These are phyloP conservation scores for Mechanitis mazaeus DNA, from an alignment of 2,888 invertebrate species.

Conservation along the genomic window DNA sequence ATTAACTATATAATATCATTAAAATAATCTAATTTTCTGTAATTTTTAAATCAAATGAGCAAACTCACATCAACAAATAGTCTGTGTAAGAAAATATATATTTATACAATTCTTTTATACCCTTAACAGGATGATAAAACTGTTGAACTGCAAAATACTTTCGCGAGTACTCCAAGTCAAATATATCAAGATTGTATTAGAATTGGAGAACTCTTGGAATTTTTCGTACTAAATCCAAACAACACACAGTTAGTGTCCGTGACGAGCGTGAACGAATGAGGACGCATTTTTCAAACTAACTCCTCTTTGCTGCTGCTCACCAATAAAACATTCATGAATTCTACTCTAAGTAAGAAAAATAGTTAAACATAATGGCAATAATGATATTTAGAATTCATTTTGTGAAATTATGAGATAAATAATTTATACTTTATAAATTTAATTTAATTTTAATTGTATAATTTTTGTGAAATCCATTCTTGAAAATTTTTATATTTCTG, in stretches of 20 bases:
- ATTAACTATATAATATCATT: too few species aligned
- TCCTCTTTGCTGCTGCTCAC: constrained; percentile 49
- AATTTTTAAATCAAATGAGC: too few species aligned
- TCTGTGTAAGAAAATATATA: too few species aligned
- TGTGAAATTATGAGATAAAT: background rate
- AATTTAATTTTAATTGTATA: too few species aligned
- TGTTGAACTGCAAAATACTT: too few species aligned
- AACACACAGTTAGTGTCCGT: constrained; percentile 69
- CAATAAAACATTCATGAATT: constrained; percentile 72
- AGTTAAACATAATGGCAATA: background rate
- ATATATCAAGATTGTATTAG: constrained; percentile 45
- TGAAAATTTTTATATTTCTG: too few species aligned
- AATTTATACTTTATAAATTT: too few species aligned
- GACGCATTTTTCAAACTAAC: constrained; percentile 67
- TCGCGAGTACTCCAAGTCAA: background rate
- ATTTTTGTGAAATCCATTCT: too few species aligned
- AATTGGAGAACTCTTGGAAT: constrained; percentile 45
- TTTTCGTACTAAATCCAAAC: constrained; percentile 65
- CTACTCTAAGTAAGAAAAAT: constrained; percentile 18
- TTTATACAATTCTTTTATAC: too few species aligned
- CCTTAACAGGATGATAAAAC: too few species aligned
- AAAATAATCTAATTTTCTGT: too few species aligned
- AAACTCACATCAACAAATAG: too few species aligned
- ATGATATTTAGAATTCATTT: background rate
- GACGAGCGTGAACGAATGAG: constrained; percentile 69